These are phyloP conservation scores for Schizothorax lantsangensis DNA, from an alignment of 2,797 vertebrate species.

Conservation along the genomic window DNA sequence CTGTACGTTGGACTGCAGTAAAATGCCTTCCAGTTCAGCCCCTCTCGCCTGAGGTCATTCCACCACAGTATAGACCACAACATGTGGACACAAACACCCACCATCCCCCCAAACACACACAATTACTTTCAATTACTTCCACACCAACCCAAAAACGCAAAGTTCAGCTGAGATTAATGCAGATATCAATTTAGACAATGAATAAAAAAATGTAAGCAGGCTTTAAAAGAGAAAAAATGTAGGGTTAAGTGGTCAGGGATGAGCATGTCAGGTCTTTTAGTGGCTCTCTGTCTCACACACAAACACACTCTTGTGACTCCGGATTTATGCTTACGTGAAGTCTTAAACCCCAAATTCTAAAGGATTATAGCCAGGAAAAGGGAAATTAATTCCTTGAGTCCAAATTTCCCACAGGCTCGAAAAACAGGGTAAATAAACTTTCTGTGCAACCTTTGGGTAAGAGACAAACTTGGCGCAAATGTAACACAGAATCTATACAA, in stretches of 20 bases:
- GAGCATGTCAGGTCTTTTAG: neutral
- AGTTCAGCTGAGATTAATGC: slow-evolving; percentile 39
- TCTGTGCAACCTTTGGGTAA: slow-evolving; percentile 5
- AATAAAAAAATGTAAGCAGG: slow-evolving; percentile 14
- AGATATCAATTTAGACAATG: slow-evolving; percentile 44
- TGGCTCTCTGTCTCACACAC: neutral
- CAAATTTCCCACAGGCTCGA: slow-evolving; percentile 43
- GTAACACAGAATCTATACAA: slow-evolving; percentile 20
- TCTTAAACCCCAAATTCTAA: slow-evolving; percentile 31
- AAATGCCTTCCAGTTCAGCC: slow-evolving; percentile 46
- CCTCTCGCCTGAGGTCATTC: slow-evolving; percentile 10
- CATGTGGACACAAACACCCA: slow-evolving; percentile 49
- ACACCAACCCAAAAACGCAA: slow-evolving; percentile 9
- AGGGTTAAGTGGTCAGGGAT: slow-evolving; percentile 13
- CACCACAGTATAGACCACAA: slow-evolving; percentile 26
- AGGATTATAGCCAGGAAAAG: slow-evolving; percentile 54
- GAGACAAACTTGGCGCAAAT: neutral
- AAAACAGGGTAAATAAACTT: slow-evolving; percentile 4
- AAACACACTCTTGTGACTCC: neutral
- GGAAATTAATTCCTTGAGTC: slow-evolving; percentile 50
- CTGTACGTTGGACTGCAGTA: slow-evolving; percentile 32
- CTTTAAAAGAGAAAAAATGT: neutral
- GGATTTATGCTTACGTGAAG: slow-evolving; percentile 26
- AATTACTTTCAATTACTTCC: slow-evolving; percentile 14
- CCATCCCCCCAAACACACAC: slow-evolving; percentile 37